phyloP scores from a whole-genome alignment of 2,888 invertebrate species.

The Linnaemya tessellans region DNA sequence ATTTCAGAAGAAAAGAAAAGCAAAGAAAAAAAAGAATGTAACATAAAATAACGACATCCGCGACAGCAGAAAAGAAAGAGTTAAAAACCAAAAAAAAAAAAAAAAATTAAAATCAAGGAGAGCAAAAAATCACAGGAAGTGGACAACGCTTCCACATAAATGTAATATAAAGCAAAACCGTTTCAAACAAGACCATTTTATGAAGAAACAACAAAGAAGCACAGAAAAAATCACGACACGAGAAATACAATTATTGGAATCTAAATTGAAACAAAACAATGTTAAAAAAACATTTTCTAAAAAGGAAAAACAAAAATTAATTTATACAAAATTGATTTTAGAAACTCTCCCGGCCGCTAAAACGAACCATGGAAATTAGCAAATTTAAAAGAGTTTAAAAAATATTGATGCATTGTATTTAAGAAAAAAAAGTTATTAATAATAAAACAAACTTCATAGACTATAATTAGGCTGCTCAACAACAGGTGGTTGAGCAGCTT shows the following conservation, averaged over 20 bases:
- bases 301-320: slow-evolving; percentile 73
- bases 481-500: too few species aligned
- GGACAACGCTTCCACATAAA: slow-evolving; percentile 71
- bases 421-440: not conserved
- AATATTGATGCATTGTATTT: slow-evolving; percentile 27
- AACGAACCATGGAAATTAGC: not conserved
- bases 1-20: slow-evolving; percentile 22
- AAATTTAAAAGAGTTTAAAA: slow-evolving; percentile 14
- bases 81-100: slow-evolving; percentile 41
- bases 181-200: slow-evolving; percentile 59
- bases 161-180: slow-evolving; percentile 63
- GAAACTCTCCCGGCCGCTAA: not conserved
- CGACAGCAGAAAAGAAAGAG: slow-evolving; percentile 68
- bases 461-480: not conserved
- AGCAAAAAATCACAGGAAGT: slow-evolving; percentile 64
- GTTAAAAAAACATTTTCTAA: slow-evolving; percentile 76
- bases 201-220: slow-evolving; percentile 53
- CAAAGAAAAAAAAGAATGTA: slow-evolving; percentile 30
- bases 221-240: slow-evolving; percentile 24
- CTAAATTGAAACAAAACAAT: slow-evolving; percentile 81
- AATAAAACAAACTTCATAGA: not conserved
- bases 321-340: slow-evolving; percentile 57
- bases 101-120: not conserved
- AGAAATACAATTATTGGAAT: slow-evolving; percentile 70
- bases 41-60: slow-evolving; percentile 71